These are phyloP conservation scores for Ametastegia equiseti DNA, from an alignment of 2,888 invertebrate genomes.

Conservation along the genomic window DNA sequence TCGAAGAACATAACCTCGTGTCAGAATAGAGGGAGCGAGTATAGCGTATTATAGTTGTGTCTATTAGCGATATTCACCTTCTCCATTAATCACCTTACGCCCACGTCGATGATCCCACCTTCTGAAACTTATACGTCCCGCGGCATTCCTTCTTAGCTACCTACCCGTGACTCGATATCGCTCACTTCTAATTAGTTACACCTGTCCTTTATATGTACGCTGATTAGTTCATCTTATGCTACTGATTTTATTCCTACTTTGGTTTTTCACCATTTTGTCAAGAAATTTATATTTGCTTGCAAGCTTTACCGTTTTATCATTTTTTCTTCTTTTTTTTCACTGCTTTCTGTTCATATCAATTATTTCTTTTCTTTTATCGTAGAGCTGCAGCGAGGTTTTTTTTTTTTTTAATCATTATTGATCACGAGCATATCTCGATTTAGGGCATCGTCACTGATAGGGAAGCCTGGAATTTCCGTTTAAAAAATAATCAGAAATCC, in stretches of 20 bases:
- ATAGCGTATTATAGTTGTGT: neutral
- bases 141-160: neutral
- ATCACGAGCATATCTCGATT: too few relatives aligned
- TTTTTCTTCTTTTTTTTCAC: too few relatives aligned
- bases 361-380: too few relatives aligned
- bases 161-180: neutral
- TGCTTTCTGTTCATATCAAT: too few relatives aligned
- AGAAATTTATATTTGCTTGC: too few relatives aligned
- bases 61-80: conserved; percentile 41
- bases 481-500: too few relatives aligned
- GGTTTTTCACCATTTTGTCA: neutral
- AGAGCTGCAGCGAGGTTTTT: too few relatives aligned
- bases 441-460: too few relatives aligned
- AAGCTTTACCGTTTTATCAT: too few relatives aligned
- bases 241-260: neutral
- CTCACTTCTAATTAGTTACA: neutral
- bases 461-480: too few relatives aligned
- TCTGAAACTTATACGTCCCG: neutral
- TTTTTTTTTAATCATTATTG: too few relatives aligned
- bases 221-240: neutral
- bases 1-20: neutral
- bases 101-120: neutral
- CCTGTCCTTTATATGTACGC: neutral
- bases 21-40: neutral
- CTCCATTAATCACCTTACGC: conserved; percentile 30